Conservation (phyloP, 2,113 vertebrate species). For the Lamprotornis superbus region DNA sequence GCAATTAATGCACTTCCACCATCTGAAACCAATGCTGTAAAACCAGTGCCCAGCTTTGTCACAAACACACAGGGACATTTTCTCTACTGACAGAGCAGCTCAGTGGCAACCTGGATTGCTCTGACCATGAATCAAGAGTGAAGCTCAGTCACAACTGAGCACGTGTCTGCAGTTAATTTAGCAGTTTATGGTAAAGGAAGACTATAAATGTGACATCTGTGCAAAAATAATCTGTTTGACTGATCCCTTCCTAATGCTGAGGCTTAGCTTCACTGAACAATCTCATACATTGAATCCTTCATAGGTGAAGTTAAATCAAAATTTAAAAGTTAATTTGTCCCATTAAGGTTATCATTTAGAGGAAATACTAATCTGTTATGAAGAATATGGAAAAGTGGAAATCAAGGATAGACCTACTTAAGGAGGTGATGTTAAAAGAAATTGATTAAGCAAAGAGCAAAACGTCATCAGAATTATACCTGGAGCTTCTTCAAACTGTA, state of each 20-base stretch:
- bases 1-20: slow-evolving; percentile 18
- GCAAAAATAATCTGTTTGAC: background rate
- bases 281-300: background rate
- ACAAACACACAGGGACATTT: background rate
- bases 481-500: background rate
- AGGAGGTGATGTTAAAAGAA: background rate
- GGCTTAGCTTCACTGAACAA: background rate
- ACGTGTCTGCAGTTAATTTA: background rate
- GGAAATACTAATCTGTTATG: background rate
- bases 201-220: background rate
- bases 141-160: background rate
- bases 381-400: background rate
- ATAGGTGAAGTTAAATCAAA: background rate
- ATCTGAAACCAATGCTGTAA: background rate
- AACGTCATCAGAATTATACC: background rate
- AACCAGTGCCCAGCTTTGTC: background rate
- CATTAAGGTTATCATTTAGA: background rate
- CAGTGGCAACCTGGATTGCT: background rate
- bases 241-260: background rate
- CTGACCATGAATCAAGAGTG: background rate
- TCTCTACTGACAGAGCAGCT: background rate
- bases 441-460: background rate
- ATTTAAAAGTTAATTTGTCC: background rate
- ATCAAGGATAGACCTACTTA: background rate
- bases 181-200: background rate